Evolutionary conservation across 2,888 invertebrate species (phyloP).

Genomic region (Stenodera caucasica): DNA sequence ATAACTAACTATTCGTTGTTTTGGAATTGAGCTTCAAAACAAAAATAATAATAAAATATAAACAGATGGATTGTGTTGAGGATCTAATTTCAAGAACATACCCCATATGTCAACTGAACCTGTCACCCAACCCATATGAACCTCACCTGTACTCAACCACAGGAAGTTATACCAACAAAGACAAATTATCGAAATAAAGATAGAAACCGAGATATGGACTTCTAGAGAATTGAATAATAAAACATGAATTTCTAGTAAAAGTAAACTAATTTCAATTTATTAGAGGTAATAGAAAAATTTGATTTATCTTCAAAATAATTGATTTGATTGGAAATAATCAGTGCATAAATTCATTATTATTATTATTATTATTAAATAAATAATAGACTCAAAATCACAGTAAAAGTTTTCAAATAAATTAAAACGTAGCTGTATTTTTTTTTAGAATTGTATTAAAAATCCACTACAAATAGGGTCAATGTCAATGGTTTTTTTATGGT

Average conservation of each 20-base stretch:
- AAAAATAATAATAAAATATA: background rate
- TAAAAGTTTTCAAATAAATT: no score
- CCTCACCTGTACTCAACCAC: slow-evolving; percentile 26
- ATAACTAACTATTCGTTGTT: no score
- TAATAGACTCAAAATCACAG: no score
- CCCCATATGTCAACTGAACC: slow-evolving; percentile 5
- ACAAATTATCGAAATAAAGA: no score
- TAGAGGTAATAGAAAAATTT: no score
- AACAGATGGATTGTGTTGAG: background rate
- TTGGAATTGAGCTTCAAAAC: no score
- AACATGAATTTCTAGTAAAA: background rate
- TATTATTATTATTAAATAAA: background rate
- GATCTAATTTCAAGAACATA: background rate
- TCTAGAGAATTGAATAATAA: background rate
- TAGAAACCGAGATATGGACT: no score
- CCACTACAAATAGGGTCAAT: no score
- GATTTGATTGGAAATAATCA: background rate
- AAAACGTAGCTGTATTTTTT: no score
- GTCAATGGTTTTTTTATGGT: background rate
- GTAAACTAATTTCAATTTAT: no score
- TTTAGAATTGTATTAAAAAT: no score
- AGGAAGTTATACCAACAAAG: slow-evolving; percentile 19
- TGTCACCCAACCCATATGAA: slow-evolving; percentile 26
- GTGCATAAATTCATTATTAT: background rate
- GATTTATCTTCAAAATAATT: background rate